Evolutionary conservation across 2,888 invertebrate species (phyloP).

Genomic region (Apamea monoglypha): DNA sequence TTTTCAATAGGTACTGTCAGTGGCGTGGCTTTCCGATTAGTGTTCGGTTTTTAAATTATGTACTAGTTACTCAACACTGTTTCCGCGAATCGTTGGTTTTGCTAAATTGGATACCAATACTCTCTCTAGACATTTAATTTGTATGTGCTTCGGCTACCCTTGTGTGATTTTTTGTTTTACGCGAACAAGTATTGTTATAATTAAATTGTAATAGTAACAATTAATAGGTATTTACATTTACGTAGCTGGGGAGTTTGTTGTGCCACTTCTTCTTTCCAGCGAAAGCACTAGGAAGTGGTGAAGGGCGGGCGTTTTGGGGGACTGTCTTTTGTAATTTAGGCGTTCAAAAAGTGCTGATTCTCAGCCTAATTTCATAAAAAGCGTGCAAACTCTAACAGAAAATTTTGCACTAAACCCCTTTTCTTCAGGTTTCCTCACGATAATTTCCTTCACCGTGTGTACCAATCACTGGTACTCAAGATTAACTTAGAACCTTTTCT

Average conservation of each 20-base stretch:
- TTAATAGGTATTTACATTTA: neutral
- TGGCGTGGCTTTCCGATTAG: constrained; percentile 15
- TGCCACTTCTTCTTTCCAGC: no score
- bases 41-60: constrained; percentile 19
- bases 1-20: constrained; percentile 9
- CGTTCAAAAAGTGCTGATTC: no score
- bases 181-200: neutral
- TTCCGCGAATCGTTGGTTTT: neutral
- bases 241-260: no score
- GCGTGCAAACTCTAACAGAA: no score
- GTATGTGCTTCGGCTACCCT: neutral
- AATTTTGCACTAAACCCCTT: neutral
- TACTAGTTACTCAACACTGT: constrained; percentile 26
- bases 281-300: no score
- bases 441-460: neutral
- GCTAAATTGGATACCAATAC: constrained; percentile 25
- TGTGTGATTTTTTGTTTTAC: neutral
- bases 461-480: neutral
- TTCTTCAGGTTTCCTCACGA: neutral
- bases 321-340: no score
- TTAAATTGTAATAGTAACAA: neutral
- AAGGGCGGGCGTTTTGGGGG: no score
- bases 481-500: neutral
- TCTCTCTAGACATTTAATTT: constrained; percentile 16
- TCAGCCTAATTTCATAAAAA: no score